A percentile compares a stretch with the other conserved stretches of the same genome.
phyloP scores from a whole-genome alignment of 2,113 vertebrate genomes.

The Formicarius rufipectus region DNA sequence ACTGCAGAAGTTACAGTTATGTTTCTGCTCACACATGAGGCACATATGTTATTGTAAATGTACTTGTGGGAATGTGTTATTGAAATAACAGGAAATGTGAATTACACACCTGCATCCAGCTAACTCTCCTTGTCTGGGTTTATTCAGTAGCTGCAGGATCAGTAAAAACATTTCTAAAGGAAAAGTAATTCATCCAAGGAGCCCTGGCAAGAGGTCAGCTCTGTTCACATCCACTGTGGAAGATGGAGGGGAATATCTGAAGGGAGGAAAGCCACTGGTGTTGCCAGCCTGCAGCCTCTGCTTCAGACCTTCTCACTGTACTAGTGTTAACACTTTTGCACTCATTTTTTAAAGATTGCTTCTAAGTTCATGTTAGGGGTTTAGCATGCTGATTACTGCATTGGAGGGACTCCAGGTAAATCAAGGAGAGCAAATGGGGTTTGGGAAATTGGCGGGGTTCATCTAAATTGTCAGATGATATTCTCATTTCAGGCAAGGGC shows the following conservation, averaged over 20 bases:
- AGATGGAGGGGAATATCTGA: background rate
- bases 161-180: background rate
- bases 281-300: background rate
- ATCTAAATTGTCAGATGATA: background rate
- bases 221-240: background rate
- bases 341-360: background rate
- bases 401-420: background rate
- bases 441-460: background rate
- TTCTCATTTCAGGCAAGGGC: background rate
- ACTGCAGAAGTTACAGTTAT: background rate
- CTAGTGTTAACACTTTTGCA: background rate
- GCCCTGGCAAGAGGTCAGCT: background rate
- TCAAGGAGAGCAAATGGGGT: background rate
- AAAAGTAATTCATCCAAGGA: background rate
- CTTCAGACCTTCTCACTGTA: background rate
- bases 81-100: background rate
- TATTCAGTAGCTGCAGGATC: background rate
- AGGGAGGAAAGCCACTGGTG: background rate
- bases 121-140: background rate
- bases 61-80: background rate
- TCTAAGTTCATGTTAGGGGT: background rate
- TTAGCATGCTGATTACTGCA: background rate
- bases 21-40: background rate
- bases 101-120: background rate
- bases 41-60: background rate